Evolutionary conservation across 2,797 vertebrate species (phyloP).

Genomic region (Lycodopsis pacificus): DNA sequence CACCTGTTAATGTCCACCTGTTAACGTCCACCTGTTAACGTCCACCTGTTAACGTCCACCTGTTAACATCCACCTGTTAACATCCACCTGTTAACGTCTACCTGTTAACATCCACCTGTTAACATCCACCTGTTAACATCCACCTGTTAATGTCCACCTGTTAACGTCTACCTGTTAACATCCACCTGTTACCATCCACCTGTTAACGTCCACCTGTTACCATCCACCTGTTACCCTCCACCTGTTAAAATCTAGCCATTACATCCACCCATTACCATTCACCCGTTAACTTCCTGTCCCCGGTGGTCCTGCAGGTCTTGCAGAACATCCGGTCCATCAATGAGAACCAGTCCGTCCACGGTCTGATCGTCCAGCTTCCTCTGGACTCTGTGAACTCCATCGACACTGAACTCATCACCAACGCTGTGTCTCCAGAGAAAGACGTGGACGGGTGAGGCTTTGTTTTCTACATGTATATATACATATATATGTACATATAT

Average conservation of each 20-base stretch:
- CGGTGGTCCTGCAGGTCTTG: constrained; percentile 84
- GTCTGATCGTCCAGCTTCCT: constrained; percentile 94
- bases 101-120: too few species aligned
- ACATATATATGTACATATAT: too few species aligned
- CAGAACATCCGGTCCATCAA: constrained; percentile 86
- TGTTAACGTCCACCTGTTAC: not conserved
- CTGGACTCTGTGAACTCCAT: constrained; percentile 89
- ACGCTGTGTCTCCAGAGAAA: constrained; percentile 90
- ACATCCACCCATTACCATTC: not conserved
- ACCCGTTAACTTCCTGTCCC: not conserved
- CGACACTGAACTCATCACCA: constrained; percentile 88
- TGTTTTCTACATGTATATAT: too few species aligned
- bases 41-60: too few species aligned
- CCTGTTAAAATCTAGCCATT: not conserved
- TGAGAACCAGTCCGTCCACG: constrained; percentile 87
- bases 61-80: too few species aligned
- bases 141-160: not conserved
- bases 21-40: too few species aligned
- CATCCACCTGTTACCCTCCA: not conserved
- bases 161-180: too few species aligned
- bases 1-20: too few species aligned
- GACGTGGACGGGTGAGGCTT: constrained; percentile 92
- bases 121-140: too few species aligned
- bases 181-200: not conserved
- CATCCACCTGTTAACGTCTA: too few species aligned